phyloP scores from a whole-genome alignment of 2,888 invertebrate genomes.

The Caenorhabditis wallacei region DNA sequence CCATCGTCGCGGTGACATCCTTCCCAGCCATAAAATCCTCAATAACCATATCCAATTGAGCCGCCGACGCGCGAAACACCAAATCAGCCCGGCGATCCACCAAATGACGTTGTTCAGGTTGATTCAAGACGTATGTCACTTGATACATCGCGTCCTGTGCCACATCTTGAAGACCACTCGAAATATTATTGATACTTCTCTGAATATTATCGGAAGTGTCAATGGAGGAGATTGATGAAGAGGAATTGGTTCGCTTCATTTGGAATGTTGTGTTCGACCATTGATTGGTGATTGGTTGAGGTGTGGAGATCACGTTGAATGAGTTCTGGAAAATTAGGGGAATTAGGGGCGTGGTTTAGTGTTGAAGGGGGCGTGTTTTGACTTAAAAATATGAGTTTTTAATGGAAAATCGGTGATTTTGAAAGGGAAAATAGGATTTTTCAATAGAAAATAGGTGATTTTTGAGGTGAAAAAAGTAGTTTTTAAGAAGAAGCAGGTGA shows the following conservation, averaged over 20 bases:
- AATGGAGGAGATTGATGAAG: constrained; percentile 71
- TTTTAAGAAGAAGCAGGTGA: too few relatives aligned
- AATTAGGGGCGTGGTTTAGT: too few relatives aligned
- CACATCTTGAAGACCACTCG: constrained; percentile 67
- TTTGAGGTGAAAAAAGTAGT: too few relatives aligned
- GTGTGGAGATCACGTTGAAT: constrained; percentile 13
- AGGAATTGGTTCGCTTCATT: constrained; percentile 66
- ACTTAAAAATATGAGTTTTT: too few relatives aligned
- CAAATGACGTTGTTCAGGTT: constrained; percentile 63
- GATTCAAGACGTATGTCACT: constrained; percentile 61
- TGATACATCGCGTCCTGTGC: constrained; percentile 71
- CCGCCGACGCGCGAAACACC: constrained; percentile 61
- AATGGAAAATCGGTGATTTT: too few relatives aligned
- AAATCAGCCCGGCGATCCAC: constrained; percentile 59
- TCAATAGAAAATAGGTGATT: too few relatives aligned
- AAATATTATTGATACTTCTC: constrained; percentile 76
- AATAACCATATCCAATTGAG: constrained; percentile 51
- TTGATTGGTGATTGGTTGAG: constrained; percentile 11
- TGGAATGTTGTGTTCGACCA: constrained; percentile 33
- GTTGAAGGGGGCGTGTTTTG: too few relatives aligned
- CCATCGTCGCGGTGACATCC: constrained; percentile 48
- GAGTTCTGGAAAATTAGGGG: background rate
- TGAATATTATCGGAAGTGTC: constrained; percentile 75
- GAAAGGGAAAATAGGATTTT: too few relatives aligned
- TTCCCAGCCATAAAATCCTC: constrained; percentile 54